phyloP scores from a whole-genome alignment of 1,140 invertebrate genomes.

The Lutraria rhynchaena region DNA sequence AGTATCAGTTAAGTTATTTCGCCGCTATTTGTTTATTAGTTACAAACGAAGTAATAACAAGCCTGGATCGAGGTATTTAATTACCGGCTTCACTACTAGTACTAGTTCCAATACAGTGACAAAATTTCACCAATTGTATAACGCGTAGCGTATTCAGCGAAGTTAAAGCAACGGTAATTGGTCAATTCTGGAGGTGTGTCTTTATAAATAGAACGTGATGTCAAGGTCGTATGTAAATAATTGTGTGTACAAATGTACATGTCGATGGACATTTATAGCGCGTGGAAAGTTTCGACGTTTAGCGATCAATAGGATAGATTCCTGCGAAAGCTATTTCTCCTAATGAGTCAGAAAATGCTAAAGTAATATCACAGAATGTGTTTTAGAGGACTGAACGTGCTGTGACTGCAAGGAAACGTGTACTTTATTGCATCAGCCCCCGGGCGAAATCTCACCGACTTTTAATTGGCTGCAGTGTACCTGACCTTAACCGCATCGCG shows the following conservation, averaged over 20 bases:
- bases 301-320: conserved; percentile 6
- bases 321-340: background rate
- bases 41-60: no score
- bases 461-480: conserved; percentile 8
- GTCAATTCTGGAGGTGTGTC: conserved; percentile 58
- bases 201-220: conserved; percentile 7
- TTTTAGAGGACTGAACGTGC: background rate
- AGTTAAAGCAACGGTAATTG: conserved; percentile 11
- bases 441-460: conserved; percentile 47
- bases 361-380: background rate
- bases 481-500: conserved; percentile 1
- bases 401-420: background rate
- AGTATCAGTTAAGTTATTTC: no score
- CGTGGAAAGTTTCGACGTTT: conserved; percentile 21
- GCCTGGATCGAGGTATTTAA: no score
- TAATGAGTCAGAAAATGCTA: background rate
- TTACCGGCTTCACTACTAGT: no score
- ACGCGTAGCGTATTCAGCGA: no score
- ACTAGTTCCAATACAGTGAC: no score
- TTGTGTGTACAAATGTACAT: conserved; percentile 11
- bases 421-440: conserved; percentile 31
- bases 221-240: conserved; percentile 50
- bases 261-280: background rate
- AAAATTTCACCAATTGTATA: no score
- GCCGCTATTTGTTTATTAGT: no score